Conservation (phyloP, 2,797 vertebrate genomes). For the Hypotaenidia okinawae region DNA sequence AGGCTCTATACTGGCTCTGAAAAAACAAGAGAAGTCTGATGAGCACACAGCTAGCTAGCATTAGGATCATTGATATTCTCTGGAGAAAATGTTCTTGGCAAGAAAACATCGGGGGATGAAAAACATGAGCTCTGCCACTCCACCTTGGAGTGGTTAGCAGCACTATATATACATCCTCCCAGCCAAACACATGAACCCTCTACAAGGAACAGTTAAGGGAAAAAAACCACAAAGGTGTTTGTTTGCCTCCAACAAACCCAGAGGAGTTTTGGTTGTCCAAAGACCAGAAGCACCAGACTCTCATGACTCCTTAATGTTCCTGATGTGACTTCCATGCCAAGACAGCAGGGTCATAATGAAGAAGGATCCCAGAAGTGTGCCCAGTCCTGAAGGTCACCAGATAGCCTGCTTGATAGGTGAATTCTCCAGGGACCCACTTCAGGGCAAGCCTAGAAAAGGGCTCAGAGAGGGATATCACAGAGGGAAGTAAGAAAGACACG, state of each 20-base stretch:
- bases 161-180: background rate
- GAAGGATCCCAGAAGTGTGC: background rate
- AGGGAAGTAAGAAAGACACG: background rate
- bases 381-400: background rate
- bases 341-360: background rate
- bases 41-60: background rate
- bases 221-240: background rate
- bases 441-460: background rate
- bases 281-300: background rate
- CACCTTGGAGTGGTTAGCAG: background rate
- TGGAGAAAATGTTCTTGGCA: background rate
- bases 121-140: background rate
- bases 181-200: background rate
- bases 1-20: background rate
- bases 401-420: background rate
- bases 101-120: background rate
- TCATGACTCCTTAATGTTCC: accelerated
- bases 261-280: background rate
- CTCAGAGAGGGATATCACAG: background rate
- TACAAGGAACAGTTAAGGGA: background rate
- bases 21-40: background rate
- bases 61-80: background rate
- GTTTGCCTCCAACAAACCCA: background rate
- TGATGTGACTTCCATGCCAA: background rate
- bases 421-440: background rate